These are phyloP conservation scores for Trachymyrmex septentrionalis DNA, from an alignment of 1,140 invertebrate genomes.

Conservation along the genomic window DNA sequence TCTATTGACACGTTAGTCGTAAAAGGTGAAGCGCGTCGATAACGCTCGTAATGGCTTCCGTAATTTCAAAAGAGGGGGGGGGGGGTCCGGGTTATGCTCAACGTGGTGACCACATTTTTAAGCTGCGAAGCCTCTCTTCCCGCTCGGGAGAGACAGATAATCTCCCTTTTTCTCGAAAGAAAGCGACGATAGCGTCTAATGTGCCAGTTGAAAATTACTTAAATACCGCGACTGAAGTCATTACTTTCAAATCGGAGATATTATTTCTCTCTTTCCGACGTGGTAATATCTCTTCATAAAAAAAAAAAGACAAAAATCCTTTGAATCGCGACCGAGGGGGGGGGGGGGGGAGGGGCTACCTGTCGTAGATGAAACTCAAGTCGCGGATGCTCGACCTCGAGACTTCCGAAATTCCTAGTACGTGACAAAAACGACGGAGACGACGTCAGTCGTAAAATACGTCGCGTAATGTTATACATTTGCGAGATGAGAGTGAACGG, in stretches of 20 bases:
- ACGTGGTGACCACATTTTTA: constrained; percentile 22
- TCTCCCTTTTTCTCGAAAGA: background rate
- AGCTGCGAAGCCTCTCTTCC: background rate
- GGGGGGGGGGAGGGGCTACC: too few relatives aligned
- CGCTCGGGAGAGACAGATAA: background rate
- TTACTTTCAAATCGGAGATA: too few relatives aligned
- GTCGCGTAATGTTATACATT: constrained; percentile 51
- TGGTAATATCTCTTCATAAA: background rate
- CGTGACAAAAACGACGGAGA: constrained; percentile 19
- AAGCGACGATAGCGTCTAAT: constrained; percentile 31
- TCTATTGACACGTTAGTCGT: constrained; percentile 49
- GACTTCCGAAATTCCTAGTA: constrained; percentile 33
- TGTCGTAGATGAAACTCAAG: background rate
- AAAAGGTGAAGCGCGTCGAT: constrained; percentile 56
- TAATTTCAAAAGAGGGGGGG: constrained; percentile 44
- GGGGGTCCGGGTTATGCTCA: constrained; percentile 6
- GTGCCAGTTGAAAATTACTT: background rate
- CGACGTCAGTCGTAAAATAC: constrained; percentile 45
- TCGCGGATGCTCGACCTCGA: constrained; percentile 1
- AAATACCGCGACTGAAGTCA: constrained; percentile 10
- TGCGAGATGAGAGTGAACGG: background rate
- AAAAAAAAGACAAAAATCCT: constrained; percentile 3
- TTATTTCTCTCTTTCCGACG: background rate
- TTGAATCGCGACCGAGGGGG: background rate
- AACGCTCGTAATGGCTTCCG: constrained; percentile 54